Evolutionary conservation across 2,797 vertebrate genomes (phyloP), one percentile per base, ranked within the genome.

Genomic region (Oryzias sinensis): DNA sequence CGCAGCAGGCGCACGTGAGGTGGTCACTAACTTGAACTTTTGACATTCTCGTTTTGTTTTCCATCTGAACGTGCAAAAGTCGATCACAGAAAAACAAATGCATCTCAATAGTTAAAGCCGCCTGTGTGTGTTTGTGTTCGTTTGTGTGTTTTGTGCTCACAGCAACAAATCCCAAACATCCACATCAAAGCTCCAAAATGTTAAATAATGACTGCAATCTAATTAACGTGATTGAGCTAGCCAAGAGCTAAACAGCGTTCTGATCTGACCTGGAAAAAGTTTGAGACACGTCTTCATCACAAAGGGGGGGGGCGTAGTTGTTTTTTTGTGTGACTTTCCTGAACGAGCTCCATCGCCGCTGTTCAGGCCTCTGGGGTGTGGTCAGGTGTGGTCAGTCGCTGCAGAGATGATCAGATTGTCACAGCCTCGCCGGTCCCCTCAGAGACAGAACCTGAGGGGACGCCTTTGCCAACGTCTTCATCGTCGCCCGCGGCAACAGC

Each of bases 191-290:
- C 82, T 62, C 67, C 72, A 52, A 86, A 88, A 87, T 83, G 86
- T 86, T 88, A 86, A 89, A 89, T 89, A 88, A 89, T 87, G 80
- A 88, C 86, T 86, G 69, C 79, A 68, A 52, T 74, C 78, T 85
- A 79, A 85, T 87, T 87, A 89, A 68, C 55, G 66, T 84, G 82
- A 85, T 79, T 79, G 84, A 88, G 78, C 46, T 73, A 76, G 59
- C 72, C 72, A 24, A 55, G 62, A 79, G 81, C 79, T 62, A 69
- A 67, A 70, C 65, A 57, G 61, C 56, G 67, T 77, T 77, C 65
- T 72, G 3, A 46, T 70, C 50, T 83, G 85, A 86, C 83, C 87
- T 86, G 68, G 74, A 85, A 87, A 89, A 88, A 83, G 76, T 83
- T 84, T 82, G 53, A 20, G 22, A 56, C 60, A 64, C 61, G 16